Conservation (phyloP, 2,113 vertebrate genomes). For the Dipodomys stephensi region DNA sequence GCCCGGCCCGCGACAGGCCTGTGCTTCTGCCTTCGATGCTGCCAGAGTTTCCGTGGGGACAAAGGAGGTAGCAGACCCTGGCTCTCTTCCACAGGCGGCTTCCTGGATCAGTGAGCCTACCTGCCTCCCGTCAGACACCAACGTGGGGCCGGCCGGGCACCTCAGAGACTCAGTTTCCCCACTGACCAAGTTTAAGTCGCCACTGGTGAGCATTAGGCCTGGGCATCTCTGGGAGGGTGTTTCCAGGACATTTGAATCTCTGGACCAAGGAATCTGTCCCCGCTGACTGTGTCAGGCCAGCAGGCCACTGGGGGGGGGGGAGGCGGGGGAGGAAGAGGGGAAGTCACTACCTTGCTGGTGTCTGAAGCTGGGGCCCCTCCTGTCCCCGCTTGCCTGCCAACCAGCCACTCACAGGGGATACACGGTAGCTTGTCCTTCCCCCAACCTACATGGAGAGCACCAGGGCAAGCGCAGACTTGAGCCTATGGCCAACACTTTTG, state of each 20-base stretch:
- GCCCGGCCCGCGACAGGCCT: too few relatives aligned
- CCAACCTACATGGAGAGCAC: not conserved
- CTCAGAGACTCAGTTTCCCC: not conserved
- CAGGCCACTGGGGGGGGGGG: too few relatives aligned
- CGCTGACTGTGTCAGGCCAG: fast-evolving
- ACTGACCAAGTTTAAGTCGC: not conserved
- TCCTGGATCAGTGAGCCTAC: not conserved
- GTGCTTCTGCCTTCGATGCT: too few relatives aligned
- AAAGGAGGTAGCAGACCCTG: not conserved
- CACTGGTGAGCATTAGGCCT: not conserved
- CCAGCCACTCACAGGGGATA: too few relatives aligned
- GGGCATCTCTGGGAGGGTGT: not conserved
- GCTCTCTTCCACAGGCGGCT: not conserved
- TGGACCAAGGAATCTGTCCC: not conserved
- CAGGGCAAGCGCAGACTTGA: too few relatives aligned
- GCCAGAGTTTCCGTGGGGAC: not conserved
- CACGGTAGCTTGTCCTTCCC: not conserved
- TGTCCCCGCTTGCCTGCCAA: not conserved
- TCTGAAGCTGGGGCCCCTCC: not conserved
- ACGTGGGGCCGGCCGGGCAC: not conserved
- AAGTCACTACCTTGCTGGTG: not conserved
- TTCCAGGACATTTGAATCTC: not conserved
- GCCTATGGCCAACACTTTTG: too few relatives aligned
- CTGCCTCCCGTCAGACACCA: not conserved
- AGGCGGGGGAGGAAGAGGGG: too few relatives aligned